Evolutionary conservation across 2,113 vertebrate species (phyloP), one percentile per base, ranked within the genome.

Genomic region (Phrynocephalus versicolor): DNA sequence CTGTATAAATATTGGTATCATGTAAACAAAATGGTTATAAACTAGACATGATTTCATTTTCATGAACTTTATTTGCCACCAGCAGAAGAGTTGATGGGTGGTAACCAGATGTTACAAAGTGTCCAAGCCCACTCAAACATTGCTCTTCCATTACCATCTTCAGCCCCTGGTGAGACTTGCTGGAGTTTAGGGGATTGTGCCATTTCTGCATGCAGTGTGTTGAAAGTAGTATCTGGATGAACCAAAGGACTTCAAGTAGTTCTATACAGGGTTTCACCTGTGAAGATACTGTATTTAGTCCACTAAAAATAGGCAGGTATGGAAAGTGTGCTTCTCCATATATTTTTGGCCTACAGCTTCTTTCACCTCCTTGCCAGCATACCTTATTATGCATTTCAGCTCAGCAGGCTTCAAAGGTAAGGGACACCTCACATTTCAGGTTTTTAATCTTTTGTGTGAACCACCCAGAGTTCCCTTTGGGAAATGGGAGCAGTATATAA

Each of bases 91-190:
- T 80, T 45, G 41, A n/a, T n/a, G n/a, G n/a, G n/a, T n/a, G n/a
- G n/a, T n/a, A n/a, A 57, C 77, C 60, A 67, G 80, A 82, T 75
- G 83, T 85, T 81, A 74, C n/a, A 75, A 75, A n/a, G 21, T 81
- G 39, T 62, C 45, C 45, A 5, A 5, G 58, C 12, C 25, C 18
- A 25, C 2, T 16, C 33, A 16, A 35, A 70, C 33, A n/a, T 62
- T 62, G 15, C 67, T 82, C 72, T 25, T 81, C 57, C 15, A 13
- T 8, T 58, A 18, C 35, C 51, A 16, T 33, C 25, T 33, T 58
- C 13, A 37, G 58, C 4, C 16, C 21, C 2, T 67, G 30, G 18
- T n/a, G 18, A 51, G 69, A 67, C 27, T 23, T 73, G 19, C 39
- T 45, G 23, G 23, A 23, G 35, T 10, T 67, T 13, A 10, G 27